Evolutionary conservation across 2,113 vertebrate genomes (phyloP).

Genomic region (Craseonycteris thonglongyai): DNA sequence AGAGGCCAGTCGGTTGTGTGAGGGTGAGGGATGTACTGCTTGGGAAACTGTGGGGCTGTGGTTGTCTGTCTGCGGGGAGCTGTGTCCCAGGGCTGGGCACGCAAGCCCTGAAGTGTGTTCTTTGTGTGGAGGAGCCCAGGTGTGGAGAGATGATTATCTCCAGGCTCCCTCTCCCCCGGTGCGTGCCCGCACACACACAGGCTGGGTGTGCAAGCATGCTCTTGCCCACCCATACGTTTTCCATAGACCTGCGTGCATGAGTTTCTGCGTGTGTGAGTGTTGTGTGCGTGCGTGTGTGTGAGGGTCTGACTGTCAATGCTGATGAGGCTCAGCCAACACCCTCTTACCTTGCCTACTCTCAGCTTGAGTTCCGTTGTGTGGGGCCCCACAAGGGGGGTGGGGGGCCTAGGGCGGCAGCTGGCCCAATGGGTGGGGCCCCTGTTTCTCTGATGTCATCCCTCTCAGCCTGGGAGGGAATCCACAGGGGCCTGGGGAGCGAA

Average conservation of each 20-base stretch:
- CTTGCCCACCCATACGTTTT: neutral
- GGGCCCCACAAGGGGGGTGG: neutral
- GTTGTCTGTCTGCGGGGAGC: neutral
- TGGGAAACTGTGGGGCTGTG: neutral
- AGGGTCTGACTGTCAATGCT: neutral
- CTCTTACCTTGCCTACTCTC: neutral
- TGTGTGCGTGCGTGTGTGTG: neutral
- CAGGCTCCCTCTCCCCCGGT: neutral
- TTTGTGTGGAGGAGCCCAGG: neutral
- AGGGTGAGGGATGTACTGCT: neutral
- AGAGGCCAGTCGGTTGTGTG: neutral
- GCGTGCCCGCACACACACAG: neutral
- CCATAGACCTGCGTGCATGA: neutral
- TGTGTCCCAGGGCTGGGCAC: neutral
- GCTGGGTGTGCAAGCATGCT: neutral
- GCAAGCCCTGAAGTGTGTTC: neutral
- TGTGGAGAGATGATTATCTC: conserved; percentile 1
- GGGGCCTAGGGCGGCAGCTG: neutral
- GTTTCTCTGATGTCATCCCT: conserved; percentile 17
- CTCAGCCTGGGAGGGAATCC: conserved; percentile 23
- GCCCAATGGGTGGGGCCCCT: conserved; percentile 16
- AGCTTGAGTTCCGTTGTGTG: conserved; percentile 28
- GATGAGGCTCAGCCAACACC: neutral
- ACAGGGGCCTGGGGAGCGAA: neutral
- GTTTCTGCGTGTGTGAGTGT: neutral